Base-by-base conservation (phyloP, 2,888 invertebrate species). In the Chouioia cunea region DNA sequence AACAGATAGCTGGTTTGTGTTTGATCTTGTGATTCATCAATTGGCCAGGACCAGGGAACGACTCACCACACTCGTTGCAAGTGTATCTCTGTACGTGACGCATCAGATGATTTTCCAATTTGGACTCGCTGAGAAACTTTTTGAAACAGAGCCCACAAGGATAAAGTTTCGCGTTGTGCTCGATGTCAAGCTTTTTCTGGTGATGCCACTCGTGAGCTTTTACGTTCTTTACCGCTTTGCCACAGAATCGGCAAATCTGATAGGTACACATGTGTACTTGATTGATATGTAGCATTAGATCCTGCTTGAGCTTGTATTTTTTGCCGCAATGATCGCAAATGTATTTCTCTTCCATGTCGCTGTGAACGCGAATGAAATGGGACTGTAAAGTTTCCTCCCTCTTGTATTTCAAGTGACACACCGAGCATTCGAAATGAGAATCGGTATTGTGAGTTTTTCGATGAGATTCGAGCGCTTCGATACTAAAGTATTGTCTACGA, bases 351-450 rank as follows among this genome's bases (percentile, higher is more conserved):
- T 73, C 64, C n/a, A 71, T 36, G 48, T 71, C 52, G 44, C 65
- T 68, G 72, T 75, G 75, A 18, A 59, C 68, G 10, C 72, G 57
- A 10, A 72, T 53, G 20, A 23, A 16, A 36, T 75, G 73, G 12
- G 10, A 53, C 50, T 63, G 65, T 1, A 74, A 50, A 0, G 71
- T 74, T 47, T 74, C 73, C 59, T 74, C 71, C 22, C 79, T 74
- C 36, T 83, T 82, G 70, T 82, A 83, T 71, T 82, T 83, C 52
- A 81, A 80, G 0, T 77, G 78, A 36, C 83, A 83, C n/a, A 76
- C 73, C 14, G 76, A 74, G 74, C 83, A 83, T 52, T 78, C 75
- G n/a, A 79, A 76, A 16, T 77, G 79, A 14, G 74, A 74, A 6
- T 78, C 76, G 12, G 74, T 74, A 2, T 70, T 74, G 53, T 83